A percentile compares a stretch with the other conserved stretches of the same genome.
Conservation (phyloP, 2,797 vertebrate genomes). For the Melanotaenia maccullochi region DNA sequence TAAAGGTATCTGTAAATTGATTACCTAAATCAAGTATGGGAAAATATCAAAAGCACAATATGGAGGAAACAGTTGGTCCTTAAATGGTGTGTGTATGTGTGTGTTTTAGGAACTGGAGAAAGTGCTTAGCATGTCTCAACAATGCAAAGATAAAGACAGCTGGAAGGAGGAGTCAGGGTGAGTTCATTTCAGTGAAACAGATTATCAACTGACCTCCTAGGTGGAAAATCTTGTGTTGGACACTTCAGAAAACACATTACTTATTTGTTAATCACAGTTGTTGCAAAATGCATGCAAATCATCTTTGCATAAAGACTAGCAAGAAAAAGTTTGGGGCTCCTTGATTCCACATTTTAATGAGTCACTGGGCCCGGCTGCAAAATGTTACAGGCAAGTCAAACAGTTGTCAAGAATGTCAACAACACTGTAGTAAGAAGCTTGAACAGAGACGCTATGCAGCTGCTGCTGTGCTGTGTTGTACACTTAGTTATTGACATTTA, state of each 20-base stretch:
- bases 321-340: neutral
- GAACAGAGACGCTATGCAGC: constrained; percentile 1
- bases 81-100: constrained; percentile 26
- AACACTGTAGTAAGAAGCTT: neutral
- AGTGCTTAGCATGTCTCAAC: constrained; percentile 89
- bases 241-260: neutral
- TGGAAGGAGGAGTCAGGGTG: constrained; percentile 92
- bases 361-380: neutral
- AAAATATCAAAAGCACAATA: neutral
- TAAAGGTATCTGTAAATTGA: constrained; percentile 85
- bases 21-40: neutral
- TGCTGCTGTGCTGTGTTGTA: constrained; percentile 3
- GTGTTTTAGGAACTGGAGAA: constrained; percentile 89
- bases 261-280: neutral
- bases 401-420: neutral
- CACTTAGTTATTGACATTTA: neutral
- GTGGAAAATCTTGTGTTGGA: neutral
- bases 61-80: neutral
- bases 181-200: constrained; percentile 30
- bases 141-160: constrained; percentile 88
- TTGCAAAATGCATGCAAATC: neutral
- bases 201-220: neutral
- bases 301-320: neutral
- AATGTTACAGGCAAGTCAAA: neutral
- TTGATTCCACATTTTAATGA: neutral